Base-by-base conservation (phyloP, 2,797 vertebrate genomes). In the Fundulus diaphanus region DNA sequence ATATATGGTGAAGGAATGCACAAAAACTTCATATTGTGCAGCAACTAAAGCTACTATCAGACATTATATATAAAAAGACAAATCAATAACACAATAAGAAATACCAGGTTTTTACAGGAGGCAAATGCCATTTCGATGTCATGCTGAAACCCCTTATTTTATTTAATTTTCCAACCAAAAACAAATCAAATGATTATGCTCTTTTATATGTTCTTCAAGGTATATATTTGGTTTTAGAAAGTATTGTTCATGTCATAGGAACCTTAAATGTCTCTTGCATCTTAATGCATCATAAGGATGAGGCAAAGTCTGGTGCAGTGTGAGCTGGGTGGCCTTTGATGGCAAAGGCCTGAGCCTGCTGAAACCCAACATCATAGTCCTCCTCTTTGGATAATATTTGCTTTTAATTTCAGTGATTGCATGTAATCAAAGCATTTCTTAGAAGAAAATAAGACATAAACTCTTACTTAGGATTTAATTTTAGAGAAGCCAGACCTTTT, bases 401-500 rank as follows among this genome's bases (percentile, higher is more conserved):
- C 35, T 24, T 63, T n/a, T n/a, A 40, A 65, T 15, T 42, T 65
- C 40, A 7, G 22, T n/a, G 35, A 40, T 1, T 12, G 0, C 5
- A 40, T 40, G 5, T 65, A 37, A 2, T 15, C n/a, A 13, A 54
- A 54, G n/a, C n/a, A 56, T 13, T 27, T 67, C 1, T 40, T 37
- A 27, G 54, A 44, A 61, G 31, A 61, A 49, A 11, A 4, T 49
- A 13, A 56, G 70, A 46, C 7, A 18, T 68, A 37, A 71, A 72
- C 16, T 70, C 49, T 54, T 63, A 16, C 67, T 61, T 72, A 77
- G 35, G 16, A 8, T 8, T 68, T 68, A 8, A 42, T 70, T 65
- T 73, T 74, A 77, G 20, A 73, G 37, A 8, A 52, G 8, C 29
- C 57, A 77, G 57, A 13, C 40, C 2, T 1, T n/a, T 2, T 33